These are phyloP conservation scores for Anoplophora glabripennis DNA, from an alignment of 1,140 invertebrate genomes.

Conservation along the genomic window DNA sequence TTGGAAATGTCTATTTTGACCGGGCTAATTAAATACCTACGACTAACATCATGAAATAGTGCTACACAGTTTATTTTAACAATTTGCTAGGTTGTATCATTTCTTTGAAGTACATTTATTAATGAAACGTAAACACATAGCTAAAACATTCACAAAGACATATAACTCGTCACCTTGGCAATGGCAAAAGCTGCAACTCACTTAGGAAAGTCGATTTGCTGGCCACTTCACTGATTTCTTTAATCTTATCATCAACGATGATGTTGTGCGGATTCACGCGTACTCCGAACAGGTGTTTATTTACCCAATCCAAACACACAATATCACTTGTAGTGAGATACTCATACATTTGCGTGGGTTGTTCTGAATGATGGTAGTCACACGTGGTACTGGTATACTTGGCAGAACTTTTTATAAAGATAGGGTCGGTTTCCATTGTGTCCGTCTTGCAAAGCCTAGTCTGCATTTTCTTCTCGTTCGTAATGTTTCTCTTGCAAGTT, in stretches of 20 bases:
- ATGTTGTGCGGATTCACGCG: constrained; percentile 17
- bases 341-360: constrained; percentile 7
- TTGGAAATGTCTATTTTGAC: too few species aligned
- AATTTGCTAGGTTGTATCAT: too few species aligned
- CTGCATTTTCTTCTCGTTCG: neutral
- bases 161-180: too few species aligned
- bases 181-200: neutral
- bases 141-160: too few species aligned
- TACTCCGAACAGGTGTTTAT: constrained; percentile 20
- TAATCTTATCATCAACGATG: constrained; percentile 25
- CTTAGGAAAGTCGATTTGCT: constrained; percentile 8
- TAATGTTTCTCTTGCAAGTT: neutral
- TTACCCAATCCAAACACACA: constrained; percentile 21
- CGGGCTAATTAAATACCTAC: too few species aligned
- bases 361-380: neutral
- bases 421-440: neutral
- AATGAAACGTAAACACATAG: too few species aligned
- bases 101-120: too few species aligned
- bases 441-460: neutral
- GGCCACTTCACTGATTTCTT: constrained; percentile 20
- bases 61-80: too few species aligned
- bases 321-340: constrained; percentile 21
- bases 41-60: too few species aligned
- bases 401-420: neutral
- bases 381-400: constrained; percentile 6